These are phyloP conservation scores for Litocranius walleri DNA, from an alignment of 2,113 vertebrate species.

Conservation along the genomic window DNA sequence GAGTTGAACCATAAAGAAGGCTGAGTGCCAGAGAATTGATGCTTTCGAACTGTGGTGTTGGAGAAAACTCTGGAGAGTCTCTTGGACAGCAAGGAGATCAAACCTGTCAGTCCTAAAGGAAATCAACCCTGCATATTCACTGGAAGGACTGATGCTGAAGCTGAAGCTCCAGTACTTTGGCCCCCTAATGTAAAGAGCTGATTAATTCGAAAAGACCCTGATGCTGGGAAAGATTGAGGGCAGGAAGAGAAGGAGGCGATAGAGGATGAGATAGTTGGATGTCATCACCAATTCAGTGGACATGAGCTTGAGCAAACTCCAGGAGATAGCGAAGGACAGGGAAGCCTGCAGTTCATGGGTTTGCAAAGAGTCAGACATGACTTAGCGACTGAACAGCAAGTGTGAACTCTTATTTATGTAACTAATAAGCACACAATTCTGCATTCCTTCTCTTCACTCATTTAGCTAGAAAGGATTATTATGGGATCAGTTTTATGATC, in stretches of 20 bases:
- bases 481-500: not conserved
- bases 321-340: not conserved
- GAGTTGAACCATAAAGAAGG: not conserved
- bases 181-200: not conserved
- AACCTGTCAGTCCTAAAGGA: not conserved
- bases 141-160: not conserved
- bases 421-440: not conserved
- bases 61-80: not conserved
- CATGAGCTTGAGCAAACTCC: not conserved
- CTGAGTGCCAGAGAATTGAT: not conserved
- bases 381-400: not conserved
- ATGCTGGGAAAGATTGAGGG: not conserved
- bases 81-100: not conserved
- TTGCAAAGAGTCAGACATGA: not conserved
- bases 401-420: conserved; percentile 1
- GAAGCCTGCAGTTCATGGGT: not conserved
- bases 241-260: not conserved
- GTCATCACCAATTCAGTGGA: not conserved
- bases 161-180: not conserved
- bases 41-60: not conserved
- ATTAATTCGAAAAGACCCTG: not conserved
- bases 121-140: not conserved
- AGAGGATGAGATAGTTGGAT: not conserved
- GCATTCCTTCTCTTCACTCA: not conserved
- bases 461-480: conserved; percentile 12